Percentiles rank a stretch among this genome's conserved stretches.
Conservation (phyloP, 2,888 invertebrate genomes). For the Digitonthophagus gazella region DNA sequence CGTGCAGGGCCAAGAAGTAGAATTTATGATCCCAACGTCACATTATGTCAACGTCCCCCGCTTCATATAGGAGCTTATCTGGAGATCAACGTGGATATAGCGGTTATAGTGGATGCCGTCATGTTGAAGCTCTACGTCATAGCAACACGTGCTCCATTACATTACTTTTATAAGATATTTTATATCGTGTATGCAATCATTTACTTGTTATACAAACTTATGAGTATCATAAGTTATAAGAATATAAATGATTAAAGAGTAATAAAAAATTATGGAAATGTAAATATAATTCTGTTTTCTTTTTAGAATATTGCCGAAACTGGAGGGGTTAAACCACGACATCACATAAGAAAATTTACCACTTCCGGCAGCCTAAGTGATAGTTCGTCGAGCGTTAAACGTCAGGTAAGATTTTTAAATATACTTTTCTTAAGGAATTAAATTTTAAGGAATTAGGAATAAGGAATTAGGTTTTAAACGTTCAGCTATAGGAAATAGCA, state of each 20-base stretch:
- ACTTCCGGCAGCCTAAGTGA: constrained; percentile 52
- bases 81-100: not conserved
- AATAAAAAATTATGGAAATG: not conserved
- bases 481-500: no score
- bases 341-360: constrained; percentile 48
- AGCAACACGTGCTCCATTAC: not conserved
- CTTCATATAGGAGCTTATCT: not conserved
- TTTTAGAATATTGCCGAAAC: constrained; percentile 51
- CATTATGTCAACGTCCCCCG: not conserved
- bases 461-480: no score
- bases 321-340: constrained; percentile 53
- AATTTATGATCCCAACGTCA: not conserved
- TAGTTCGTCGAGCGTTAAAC: constrained; percentile 53
- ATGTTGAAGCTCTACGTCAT: not conserved
- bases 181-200: no score
- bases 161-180: not conserved
- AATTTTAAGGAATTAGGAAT: no score
- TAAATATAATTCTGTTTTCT: constrained; percentile 20
- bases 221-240: no score
- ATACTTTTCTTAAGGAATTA: not conserved
- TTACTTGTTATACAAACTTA: no score
- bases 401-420: constrained; percentile 44
- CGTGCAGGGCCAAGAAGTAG: not conserved
- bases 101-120: no score
- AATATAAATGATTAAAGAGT: no score